These are phyloP conservation scores for Orgyia antiqua DNA, from an alignment of 2,888 invertebrate species.

Conservation along the genomic window DNA sequence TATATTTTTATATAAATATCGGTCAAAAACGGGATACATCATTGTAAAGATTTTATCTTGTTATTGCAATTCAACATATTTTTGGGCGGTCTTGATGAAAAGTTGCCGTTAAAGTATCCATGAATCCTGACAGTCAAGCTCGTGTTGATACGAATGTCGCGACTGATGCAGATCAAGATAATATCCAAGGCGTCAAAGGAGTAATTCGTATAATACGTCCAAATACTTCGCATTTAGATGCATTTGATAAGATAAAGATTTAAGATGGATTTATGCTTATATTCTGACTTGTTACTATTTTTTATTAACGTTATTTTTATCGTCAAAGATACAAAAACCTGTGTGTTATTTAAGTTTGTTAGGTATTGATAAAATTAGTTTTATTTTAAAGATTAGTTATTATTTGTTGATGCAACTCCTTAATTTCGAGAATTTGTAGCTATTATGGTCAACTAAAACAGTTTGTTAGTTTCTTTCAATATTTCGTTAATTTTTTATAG, in stretches of 20 bases:
- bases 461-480: too few relatives aligned
- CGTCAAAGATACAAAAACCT: too few relatives aligned
- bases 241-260: slow-evolving; percentile 38
- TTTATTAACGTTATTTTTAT: too few relatives aligned
- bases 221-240: slow-evolving; percentile 54
- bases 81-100: slow-evolving; percentile 33
- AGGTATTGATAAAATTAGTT: too few relatives aligned
- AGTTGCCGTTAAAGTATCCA: slow-evolving; percentile 30
- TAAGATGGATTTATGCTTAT: slow-evolving; percentile 34
- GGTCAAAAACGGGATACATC: slow-evolving; percentile 19
- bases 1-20: slow-evolving; percentile 17
- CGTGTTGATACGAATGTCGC: slow-evolving; percentile 43
- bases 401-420: too few relatives aligned
- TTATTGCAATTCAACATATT: slow-evolving; percentile 28
- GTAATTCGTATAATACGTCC: slow-evolving; percentile 59
- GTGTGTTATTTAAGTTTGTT: too few relatives aligned
- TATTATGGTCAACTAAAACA: too few relatives aligned
- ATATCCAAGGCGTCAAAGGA: slow-evolving; percentile 50
- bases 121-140: slow-evolving; percentile 31
- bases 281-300: too few relatives aligned
- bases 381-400: too few relatives aligned
- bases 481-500: too few relatives aligned
- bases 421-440: too few relatives aligned
- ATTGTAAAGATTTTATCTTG: slow-evolving; percentile 33
- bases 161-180: slow-evolving; percentile 48